Evolutionary conservation across 1,140 invertebrate genomes (phyloP), one percentile per base, ranked within the genome.

Genomic region (Apocrypta bakeri): DNA sequence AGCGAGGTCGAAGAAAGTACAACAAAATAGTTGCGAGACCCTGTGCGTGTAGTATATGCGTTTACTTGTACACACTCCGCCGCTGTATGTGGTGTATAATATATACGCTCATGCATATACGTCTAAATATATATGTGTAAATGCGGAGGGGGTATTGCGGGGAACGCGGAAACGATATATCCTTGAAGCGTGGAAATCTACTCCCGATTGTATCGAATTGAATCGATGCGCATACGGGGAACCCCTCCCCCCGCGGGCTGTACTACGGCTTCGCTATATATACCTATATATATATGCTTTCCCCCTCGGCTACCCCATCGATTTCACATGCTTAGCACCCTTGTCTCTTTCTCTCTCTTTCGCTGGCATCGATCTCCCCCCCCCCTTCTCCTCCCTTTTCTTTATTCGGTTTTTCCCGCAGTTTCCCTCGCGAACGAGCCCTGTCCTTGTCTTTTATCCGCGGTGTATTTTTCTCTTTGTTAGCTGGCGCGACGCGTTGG

Each of bases 161-260:
- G 73, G 61, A 73, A 77, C 61, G 84, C 79, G 82, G 84, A 84
- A 83, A 85, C 85, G 86, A 88, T 88, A 86, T 87, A 88, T 88
- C 83, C 40, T 69, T 21, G 33, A 82, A 88, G 86, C 85, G 86
- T 87, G 85, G 87, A 88, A 87, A 88, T 88, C 87, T 86, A 86
- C 85, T 88, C 84, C 63, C 85, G 86, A 88, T 88, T 88, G 86
- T 88, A 88, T 88, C 87, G 88, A 87, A 88, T 88, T 86, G 87
- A 88, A 88, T 88, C 87, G 64, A 25, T 3, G 42, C 86, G 83
- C 48, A 56, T 56, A 56, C 78, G 64, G 85, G 85, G 85, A 82
- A 63, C 82, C 73, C 83, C 82, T 76, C 76, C 79, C 75, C 66
- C 80, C 82, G n/a, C 63, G 61, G 37, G 64, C 69, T 37, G 74